Conservation (phyloP, 2,113 vertebrate genomes). For the Lepisosteus osseus region DNA sequence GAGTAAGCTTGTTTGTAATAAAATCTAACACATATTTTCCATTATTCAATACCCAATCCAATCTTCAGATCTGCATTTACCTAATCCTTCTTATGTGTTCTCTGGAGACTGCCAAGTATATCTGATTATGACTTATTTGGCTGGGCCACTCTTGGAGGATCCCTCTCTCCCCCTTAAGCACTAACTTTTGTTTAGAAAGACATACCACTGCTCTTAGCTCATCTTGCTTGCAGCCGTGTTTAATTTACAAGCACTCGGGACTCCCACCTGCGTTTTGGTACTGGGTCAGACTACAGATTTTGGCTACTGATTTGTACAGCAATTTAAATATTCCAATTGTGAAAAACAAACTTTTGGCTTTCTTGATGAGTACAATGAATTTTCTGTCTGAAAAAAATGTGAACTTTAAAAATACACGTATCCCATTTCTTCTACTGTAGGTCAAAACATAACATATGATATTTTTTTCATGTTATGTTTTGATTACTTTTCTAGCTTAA, state of each 20-base stretch:
- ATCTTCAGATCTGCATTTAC: background rate
- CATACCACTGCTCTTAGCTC: background rate
- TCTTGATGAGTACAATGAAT: no score
- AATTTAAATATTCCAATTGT: no score
- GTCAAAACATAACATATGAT: no score
- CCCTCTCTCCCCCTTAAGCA: background rate
- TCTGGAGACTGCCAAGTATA: background rate
- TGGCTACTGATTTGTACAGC: no score
- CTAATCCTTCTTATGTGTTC: background rate
- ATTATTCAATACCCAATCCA: background rate
- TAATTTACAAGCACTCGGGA: background rate
- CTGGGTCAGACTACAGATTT: no score
- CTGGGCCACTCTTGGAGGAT: background rate
- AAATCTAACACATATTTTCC: conserved; percentile 12
- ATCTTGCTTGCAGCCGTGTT: background rate
- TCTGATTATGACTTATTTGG: conserved; percentile 9
- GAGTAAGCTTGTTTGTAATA: background rate
- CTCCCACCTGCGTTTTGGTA: background rate
- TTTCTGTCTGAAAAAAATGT: no score
- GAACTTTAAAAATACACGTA: no score
- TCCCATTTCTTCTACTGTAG: no score
- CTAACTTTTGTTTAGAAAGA: background rate
- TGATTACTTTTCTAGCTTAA: no score
- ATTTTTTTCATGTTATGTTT: no score
- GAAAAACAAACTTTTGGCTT: no score